A percentile compares a stretch with the other conserved stretches of the same genome.
Conservation (phyloP, 2,113 vertebrate species). For the Hystrix cristata region DNA sequence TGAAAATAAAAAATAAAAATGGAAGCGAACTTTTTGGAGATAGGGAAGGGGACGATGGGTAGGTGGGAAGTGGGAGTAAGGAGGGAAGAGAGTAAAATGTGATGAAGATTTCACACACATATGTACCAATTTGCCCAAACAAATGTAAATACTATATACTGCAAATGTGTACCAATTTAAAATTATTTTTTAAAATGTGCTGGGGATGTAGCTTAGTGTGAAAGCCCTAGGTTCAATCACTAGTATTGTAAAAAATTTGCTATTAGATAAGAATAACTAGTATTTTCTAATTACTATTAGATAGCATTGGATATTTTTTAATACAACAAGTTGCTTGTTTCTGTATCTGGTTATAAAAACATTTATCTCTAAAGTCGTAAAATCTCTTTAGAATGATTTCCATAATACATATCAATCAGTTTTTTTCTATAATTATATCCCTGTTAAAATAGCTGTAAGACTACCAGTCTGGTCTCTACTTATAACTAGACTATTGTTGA, state of each 20-base stretch:
- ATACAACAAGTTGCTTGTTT: neutral
- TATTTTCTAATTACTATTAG: neutral
- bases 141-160: neutral
- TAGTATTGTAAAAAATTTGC: neutral
- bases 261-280: neutral
- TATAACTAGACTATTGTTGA: neutral
- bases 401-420: neutral
- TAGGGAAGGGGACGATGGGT: neutral
- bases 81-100: neutral
- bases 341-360: conserved; percentile 5
- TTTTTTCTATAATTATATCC: conserved; percentile 23
- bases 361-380: neutral
- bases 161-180: neutral
- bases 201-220: neutral
- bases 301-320: neutral
- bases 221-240: neutral
- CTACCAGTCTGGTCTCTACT: neutral
- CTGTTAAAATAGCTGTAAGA: neutral
- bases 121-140: neutral
- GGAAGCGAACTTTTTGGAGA: neutral
- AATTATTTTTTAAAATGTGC: neutral
- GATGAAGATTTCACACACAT: neutral
- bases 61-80: neutral
- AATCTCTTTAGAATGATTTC: conserved; percentile 45
- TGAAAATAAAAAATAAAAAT: neutral